Evolutionary conservation across 2,113 vertebrate species (phyloP), one percentile per base, ranked within the genome.

Genomic region (Ochotona princeps): DNA sequence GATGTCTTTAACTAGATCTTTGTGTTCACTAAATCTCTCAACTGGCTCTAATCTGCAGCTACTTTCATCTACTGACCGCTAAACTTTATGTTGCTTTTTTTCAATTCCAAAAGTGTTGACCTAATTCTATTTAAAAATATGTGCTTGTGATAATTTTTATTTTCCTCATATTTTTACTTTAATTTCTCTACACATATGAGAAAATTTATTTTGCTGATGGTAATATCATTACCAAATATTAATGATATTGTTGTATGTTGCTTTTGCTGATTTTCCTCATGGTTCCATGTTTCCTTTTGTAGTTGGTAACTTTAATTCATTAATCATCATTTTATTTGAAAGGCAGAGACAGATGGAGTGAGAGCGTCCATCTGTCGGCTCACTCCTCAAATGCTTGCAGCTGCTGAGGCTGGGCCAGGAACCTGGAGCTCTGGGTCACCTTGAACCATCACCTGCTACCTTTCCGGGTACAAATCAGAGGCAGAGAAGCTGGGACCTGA

Each of bases 281-380:
- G 44, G 44, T 7, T 20, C 8, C 47, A 18, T 9, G 18, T 49
- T 78, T 78, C 63, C 84, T 75, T 74, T 25, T 66, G 67, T 94
- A n/a, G 81, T 86, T 61, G 84, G 20, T 76, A 14, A 89, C 91
- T 89, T 87, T 87, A 81, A 94, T 57, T 57, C 14, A 57, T 57
- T 57, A 18, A 57, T 57, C 18, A 17, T 57, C 54, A 17, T 57
- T 4, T 57, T 57, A 6, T 57, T 57, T 57, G 54, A 57, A 57
- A 57, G 54, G 54, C 54, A 57, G 54, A 57, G 54, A 57, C 54
- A 57, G 54, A 57, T 57, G 54, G 17, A 57, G 54, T 17, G 54
- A 57, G 54, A 57, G 14, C 54, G 14, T 15, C 54, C 54, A 57
- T 57, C 54, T 57, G 54, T 57, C 18, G 54, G 54, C 18, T 57